These are phyloP conservation scores for Cyphomyrus plagiostoma DNA, from an alignment of 2,113 vertebrate species.

Conservation along the genomic window DNA sequence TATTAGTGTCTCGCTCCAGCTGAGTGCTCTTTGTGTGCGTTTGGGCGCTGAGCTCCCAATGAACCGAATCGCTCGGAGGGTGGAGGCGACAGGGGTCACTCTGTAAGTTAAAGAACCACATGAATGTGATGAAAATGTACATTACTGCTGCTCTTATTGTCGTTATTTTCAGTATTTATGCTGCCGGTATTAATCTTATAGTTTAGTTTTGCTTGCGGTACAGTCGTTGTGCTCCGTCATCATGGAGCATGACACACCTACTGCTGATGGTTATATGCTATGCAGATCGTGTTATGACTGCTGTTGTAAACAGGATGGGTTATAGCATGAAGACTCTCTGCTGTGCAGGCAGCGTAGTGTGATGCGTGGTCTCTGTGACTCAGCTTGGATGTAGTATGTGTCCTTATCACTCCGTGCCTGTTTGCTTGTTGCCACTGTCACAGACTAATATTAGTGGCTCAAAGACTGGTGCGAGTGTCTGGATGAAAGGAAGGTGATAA, in stretches of 20 bases:
- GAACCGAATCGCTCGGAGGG: not conserved
- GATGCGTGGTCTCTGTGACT: not conserved
- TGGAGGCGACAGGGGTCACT: not conserved
- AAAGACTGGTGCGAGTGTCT: slow-evolving; percentile 48
- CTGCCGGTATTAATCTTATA: not conserved
- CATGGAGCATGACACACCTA: not conserved
- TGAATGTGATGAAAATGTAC: not conserved
- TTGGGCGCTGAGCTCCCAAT: not conserved
- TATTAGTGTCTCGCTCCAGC: not conserved
- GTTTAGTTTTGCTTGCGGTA: not conserved
- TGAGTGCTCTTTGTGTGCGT: not conserved
- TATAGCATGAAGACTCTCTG: not conserved
- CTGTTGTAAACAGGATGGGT: not conserved
- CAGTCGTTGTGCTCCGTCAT: not conserved
- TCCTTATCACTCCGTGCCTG: not conserved
- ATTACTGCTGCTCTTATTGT: not conserved
- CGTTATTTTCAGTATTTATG: not conserved
- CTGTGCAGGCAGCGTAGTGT: not conserved
- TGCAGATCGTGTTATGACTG: not conserved
- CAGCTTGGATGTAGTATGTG: too few relatives aligned
- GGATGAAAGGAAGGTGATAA: slow-evolving; percentile 54
- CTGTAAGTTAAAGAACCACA: not conserved
- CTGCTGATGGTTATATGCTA: not conserved
- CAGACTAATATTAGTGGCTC: slow-evolving; percentile 59
- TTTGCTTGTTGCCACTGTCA: slow-evolving; percentile 34